phyloP scores from a whole-genome alignment of 2,888 invertebrate genomes.

The Galerucella nymphaeae region DNA sequence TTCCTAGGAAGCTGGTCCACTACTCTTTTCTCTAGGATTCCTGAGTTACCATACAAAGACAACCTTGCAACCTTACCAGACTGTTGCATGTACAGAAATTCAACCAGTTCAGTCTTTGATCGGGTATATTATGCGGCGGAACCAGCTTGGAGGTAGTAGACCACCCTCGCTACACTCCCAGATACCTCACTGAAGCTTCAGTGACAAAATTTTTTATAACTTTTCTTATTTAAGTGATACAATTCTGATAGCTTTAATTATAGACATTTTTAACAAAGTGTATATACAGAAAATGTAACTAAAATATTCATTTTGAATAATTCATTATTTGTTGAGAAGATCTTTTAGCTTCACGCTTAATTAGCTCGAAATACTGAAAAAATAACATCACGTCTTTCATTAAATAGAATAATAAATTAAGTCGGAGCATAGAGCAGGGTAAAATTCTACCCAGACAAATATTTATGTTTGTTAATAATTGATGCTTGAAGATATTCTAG shows the following conservation, averaged over 20 bases:
- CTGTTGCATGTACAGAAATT: no score
- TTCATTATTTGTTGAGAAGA: conserved; percentile 30
- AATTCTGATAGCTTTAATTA: background rate
- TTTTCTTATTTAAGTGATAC: no score
- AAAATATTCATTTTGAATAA: conserved; percentile 30
- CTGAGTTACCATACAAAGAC: no score
- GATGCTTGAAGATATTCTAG: conserved; percentile 22
- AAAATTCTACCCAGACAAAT: conserved; percentile 31
- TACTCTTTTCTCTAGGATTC: no score
- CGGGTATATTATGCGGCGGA: no score
- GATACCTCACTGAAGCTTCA: no score
- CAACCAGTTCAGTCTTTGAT: no score
- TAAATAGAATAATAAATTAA: conserved; percentile 42
- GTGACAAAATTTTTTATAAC: no score
- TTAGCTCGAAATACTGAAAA: conserved; percentile 27
- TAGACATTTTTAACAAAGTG: background rate
- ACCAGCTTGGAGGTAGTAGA: no score
- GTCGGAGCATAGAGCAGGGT: conserved; percentile 18
- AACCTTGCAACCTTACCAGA: no score
- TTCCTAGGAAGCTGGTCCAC: no score
- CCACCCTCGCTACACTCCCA: no score
- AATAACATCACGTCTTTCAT: conserved; percentile 38
- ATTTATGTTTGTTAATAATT: conserved; percentile 39
- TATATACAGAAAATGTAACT: conserved; percentile 9
- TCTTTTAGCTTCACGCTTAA: conserved; percentile 33